These are phyloP conservation scores for Gandaritis pyraliata DNA, from an alignment of 2,888 invertebrate species.

Conservation along the genomic window DNA sequence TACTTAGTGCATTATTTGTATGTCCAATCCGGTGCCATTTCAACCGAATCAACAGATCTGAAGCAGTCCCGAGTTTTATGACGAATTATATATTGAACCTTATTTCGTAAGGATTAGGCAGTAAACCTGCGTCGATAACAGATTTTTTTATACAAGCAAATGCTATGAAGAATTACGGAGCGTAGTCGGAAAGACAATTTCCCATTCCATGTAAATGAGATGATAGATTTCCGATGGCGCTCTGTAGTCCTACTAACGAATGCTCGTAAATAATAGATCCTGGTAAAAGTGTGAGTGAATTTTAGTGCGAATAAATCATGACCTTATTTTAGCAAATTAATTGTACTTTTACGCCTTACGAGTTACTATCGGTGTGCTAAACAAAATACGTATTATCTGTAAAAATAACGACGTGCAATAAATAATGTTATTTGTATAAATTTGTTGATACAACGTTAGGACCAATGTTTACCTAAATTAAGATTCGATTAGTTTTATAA, in stretches of 20 bases:
- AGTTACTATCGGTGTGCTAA: background rate
- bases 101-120: background rate
- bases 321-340: background rate
- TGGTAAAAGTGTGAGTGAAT: too few species aligned
- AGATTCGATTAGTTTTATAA: conserved; percentile 17
- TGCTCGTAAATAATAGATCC: too few species aligned
- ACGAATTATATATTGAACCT: background rate
- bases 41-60: conserved; percentile 13
- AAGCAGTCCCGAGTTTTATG: conserved; percentile 15
- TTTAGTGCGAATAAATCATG: background rate
- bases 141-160: too few species aligned
- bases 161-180: too few species aligned
- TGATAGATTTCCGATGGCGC: too few species aligned
- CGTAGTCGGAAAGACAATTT: too few species aligned
- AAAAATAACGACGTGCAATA: conserved; percentile 12
- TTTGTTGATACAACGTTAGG: conserved; percentile 15
- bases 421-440: conserved; percentile 2
- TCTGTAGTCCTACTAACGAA: too few species aligned
- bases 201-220: too few species aligned
- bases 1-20: conserved; percentile 60
- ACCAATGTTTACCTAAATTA: conserved; percentile 19
- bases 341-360: background rate
- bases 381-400: conserved; percentile 12
- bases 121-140: background rate
- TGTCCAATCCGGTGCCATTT: conserved; percentile 67